A percentile compares a stretch with the other conserved stretches of the same genome.
Conservation (phyloP, 2,113 vertebrate genomes). For the Malurus cyaneus region DNA sequence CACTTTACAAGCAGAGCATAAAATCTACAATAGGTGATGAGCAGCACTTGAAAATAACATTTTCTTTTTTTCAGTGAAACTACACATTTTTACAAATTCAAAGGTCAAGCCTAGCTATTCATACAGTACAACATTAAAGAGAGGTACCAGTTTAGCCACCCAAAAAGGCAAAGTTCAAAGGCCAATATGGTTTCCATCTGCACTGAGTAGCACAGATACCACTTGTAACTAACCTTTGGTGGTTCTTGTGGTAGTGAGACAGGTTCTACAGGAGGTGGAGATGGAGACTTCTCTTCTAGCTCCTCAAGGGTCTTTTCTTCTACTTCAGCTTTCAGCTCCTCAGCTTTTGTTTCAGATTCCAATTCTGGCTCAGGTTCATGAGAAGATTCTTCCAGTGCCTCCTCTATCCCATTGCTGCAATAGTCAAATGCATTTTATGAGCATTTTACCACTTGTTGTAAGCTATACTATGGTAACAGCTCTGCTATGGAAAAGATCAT, state of each 20-base stretch:
- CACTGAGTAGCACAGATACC: neutral
- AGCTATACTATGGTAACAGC: neutral
- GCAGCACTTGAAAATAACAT: neutral
- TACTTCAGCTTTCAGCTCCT: constrained; percentile 84
- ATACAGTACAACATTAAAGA: neutral
- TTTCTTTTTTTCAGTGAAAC: neutral
- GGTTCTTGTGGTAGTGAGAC: constrained; percentile 86
- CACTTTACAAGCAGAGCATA: neutral
- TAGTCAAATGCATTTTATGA: constrained; percentile 22
- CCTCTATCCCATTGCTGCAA: constrained; percentile 83
- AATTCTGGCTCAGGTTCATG: constrained; percentile 79
- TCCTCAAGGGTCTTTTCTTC: constrained; percentile 91
- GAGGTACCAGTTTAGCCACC: neutral
- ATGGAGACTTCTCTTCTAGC: constrained; percentile 88
- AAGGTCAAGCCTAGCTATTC: neutral
- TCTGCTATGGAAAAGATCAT: neutral
- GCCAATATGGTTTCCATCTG: neutral
- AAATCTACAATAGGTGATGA: neutral
- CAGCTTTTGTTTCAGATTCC: constrained; percentile 80
- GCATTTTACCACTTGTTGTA: neutral
- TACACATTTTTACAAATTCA: neutral
- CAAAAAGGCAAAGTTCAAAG: neutral
- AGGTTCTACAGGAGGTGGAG: constrained; percentile 88
- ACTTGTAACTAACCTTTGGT: constrained; percentile 83
- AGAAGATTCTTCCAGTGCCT: constrained; percentile 78